phyloP scores from a whole-genome alignment of 1,140 invertebrate species.

The Drosophila hydei region DNA sequence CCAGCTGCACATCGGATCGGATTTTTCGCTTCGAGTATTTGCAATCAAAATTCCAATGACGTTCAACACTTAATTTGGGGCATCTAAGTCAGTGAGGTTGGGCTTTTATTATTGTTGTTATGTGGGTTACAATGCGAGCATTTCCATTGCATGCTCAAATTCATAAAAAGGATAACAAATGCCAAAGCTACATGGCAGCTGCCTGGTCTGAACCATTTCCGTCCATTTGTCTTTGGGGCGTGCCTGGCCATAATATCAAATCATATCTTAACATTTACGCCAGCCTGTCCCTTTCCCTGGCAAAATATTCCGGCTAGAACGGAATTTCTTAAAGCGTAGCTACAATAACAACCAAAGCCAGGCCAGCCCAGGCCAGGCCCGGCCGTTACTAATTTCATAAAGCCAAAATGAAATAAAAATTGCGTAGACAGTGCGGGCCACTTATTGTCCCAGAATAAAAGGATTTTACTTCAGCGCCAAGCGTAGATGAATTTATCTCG shows the following conservation, averaged over 20 bases:
- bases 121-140: conserved; percentile 35
- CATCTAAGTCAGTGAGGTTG: conserved; percentile 2
- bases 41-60: conserved; percentile 73
- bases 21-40: conserved; percentile 45
- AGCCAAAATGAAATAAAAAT: conserved; percentile 76
- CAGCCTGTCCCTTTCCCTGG: conserved; percentile 15
- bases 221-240: conserved; percentile 51
- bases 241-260: conserved; percentile 71
- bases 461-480: conserved; percentile 31
- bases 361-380: neutral
- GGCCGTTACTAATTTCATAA: conserved; percentile 76
- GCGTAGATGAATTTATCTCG: conserved; percentile 61
- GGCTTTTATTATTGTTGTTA: conserved; percentile 34
- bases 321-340: conserved; percentile 46
- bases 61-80: conserved; percentile 59
- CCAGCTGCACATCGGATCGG: conserved; percentile 15
- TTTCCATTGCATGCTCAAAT: conserved; percentile 60
- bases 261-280: conserved; percentile 72
- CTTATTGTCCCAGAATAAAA: conserved; percentile 19
- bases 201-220: conserved; percentile 39
- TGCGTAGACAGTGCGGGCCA: conserved; percentile 13
- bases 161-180: conserved; percentile 75
- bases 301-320: conserved; percentile 14
- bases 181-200: conserved; percentile 66
- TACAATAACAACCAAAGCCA: conserved; percentile 37